A percentile compares a stretch with the other conserved stretches of the same genome.
Evolutionary conservation across 2,113 vertebrate genomes (phyloP).

Genomic region (Bos javanicus): DNA sequence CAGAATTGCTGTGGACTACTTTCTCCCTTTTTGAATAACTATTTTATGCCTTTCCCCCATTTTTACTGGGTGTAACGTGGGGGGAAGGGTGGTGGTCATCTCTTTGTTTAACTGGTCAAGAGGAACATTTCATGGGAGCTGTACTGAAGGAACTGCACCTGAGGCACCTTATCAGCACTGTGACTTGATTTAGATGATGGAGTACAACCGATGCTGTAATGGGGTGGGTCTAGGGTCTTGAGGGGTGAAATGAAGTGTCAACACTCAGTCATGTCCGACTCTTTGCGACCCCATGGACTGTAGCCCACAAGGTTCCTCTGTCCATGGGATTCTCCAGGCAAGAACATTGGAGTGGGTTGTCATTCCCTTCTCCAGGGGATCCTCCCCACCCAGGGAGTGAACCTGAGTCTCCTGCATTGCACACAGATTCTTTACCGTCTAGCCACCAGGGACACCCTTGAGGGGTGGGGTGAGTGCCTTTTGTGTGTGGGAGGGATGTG

Average conservation of each 20-base stretch:
- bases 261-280: background rate
- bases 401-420: background rate
- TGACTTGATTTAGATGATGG: background rate
- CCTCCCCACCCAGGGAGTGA: background rate
- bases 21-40: background rate
- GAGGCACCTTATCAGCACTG: background rate
- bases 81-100: background rate
- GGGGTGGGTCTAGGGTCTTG: background rate
- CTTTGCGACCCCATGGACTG: background rate
- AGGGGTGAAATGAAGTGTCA: background rate
- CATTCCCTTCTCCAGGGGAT: background rate
- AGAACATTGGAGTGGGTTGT: background rate
- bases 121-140: background rate
- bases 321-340: background rate
- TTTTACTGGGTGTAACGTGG: accelerated
- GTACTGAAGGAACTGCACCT: background rate
- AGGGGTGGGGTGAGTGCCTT: background rate
- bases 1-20: background rate
- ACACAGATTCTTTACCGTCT: background rate
- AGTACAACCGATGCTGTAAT: background rate
- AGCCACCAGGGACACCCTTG: background rate
- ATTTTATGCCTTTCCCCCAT: background rate
- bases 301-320: background rate
- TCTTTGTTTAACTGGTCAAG: background rate
- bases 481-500: no score